phyloP scores from a whole-genome alignment of 2,113 vertebrate genomes.

The Calidris pygmaea region DNA sequence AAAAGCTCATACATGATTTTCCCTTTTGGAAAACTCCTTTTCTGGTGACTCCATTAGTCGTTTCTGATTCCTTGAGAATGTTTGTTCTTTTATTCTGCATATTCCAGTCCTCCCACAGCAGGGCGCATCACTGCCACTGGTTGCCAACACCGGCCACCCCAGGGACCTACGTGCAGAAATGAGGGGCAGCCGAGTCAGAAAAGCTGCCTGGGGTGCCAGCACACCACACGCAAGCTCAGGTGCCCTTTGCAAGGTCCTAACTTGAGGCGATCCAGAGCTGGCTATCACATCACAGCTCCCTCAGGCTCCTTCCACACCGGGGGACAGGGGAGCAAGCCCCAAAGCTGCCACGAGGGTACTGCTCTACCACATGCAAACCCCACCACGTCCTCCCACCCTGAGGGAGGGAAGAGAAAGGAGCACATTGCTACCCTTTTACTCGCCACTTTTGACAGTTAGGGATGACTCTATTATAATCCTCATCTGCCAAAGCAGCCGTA shows the following conservation, averaged over 20 bases:
- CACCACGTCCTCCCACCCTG: neutral
- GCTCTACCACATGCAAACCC: rapidly evolving
- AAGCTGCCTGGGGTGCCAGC: neutral
- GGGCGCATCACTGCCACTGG: rapidly evolving
- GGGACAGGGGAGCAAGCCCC: neutral
- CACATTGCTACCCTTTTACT: neutral
- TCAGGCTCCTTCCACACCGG: neutral
- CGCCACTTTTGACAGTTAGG: no score
- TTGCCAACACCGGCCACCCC: rapidly evolving
- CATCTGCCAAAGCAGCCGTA: neutral
- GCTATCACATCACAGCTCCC: neutral
- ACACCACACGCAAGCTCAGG: rapidly evolving
- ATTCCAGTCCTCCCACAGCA: neutral
- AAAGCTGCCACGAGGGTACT: no score
- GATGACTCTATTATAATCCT: neutral
- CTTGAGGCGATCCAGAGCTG: rapidly evolving
- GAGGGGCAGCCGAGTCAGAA: rapidly evolving
- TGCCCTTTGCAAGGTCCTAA: neutral
- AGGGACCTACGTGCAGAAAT: neutral
- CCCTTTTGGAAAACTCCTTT: neutral
- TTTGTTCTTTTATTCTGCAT: neutral
- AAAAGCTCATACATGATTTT: neutral
- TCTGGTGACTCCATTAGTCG: neutral
- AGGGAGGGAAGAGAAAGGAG: no score
- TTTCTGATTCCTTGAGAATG: neutral